These are phyloP conservation scores for Endomychus coccineus DNA, from an alignment of 2,888 invertebrate genomes.

Conservation along the genomic window DNA sequence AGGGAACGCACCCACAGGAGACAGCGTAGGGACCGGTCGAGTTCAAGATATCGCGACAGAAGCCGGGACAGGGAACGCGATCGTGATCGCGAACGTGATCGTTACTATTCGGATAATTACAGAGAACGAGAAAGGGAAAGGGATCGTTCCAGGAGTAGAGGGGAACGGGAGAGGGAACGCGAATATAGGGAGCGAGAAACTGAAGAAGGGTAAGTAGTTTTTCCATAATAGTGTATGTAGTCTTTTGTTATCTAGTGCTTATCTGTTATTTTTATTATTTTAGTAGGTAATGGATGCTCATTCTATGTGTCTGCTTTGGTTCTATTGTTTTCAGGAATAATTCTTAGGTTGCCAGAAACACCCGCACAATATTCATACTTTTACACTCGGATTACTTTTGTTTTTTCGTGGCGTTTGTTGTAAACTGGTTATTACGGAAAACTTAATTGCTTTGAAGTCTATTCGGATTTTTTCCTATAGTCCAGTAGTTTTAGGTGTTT, in stretches of 20 bases:
- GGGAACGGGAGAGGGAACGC: slow-evolving; percentile 53
- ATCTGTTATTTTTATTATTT: slow-evolving; percentile 8
- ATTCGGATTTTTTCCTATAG: too few relatives aligned
- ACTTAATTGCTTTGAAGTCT: too few relatives aligned
- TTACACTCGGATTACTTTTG: too few relatives aligned
- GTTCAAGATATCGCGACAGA: slow-evolving; percentile 48
- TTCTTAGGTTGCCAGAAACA: too few relatives aligned
- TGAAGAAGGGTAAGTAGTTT: slow-evolving; percentile 60
- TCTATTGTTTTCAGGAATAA: too few relatives aligned
- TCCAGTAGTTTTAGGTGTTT: too few relatives aligned
- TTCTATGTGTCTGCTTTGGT: too few relatives aligned
- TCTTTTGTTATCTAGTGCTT: neutral
- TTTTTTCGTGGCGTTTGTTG: too few relatives aligned
- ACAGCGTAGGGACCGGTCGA: slow-evolving; percentile 40
- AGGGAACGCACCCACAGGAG: slow-evolving; percentile 41
- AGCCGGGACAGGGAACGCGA: slow-evolving; percentile 53
- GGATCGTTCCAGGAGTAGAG: slow-evolving; percentile 74
- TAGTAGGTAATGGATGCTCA: too few relatives aligned
- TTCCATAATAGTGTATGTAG: slow-evolving; percentile 6
- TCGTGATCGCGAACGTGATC: slow-evolving; percentile 48
- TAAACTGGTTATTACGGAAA: too few relatives aligned
- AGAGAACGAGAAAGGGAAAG: slow-evolving; percentile 55
- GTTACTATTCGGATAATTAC: slow-evolving; percentile 46
- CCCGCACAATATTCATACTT: too few relatives aligned
- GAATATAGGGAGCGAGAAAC: slow-evolving; percentile 72